These are phyloP conservation scores for Dendrocincla fuliginosa DNA, from an alignment of 2,797 vertebrate species.

Conservation along the genomic window DNA sequence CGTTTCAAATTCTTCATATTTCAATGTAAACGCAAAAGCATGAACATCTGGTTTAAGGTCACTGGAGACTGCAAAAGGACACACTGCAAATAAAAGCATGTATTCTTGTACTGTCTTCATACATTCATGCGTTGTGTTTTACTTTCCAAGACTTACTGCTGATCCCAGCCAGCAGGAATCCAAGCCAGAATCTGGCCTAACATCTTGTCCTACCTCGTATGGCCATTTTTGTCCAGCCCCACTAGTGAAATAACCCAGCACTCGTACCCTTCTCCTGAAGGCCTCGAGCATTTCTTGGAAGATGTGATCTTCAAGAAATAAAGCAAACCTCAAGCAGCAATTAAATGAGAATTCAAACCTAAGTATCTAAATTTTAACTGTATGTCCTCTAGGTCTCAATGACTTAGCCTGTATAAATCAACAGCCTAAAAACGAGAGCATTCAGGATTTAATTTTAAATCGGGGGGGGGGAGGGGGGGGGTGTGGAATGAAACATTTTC, in stretches of 20 bases:
- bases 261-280: not conserved
- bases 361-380: not conserved
- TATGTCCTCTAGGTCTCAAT: not conserved
- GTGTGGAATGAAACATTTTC: not conserved
- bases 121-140: not conserved
- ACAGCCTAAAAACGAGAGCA: not conserved
- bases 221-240: not conserved
- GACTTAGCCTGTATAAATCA: not conserved
- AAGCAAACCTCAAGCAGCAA: not conserved
- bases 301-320: not conserved
- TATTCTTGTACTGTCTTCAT: not conserved
- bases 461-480: fast-evolving
- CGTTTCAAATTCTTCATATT: not conserved
- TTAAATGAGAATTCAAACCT: not conserved
- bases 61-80: not conserved
- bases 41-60: not conserved
- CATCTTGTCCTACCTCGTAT: not conserved
- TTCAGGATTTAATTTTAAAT: not conserved
- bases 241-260: not conserved
- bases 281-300: not conserved
- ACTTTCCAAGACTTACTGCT: not conserved
- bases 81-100: not conserved
- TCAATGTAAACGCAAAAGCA: not conserved
- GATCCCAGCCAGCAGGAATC: not conserved
- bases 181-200: not conserved